Base-by-base conservation (phyloP, 2,797 vertebrate genomes). In the Platyrinchus mystaceus region DNA sequence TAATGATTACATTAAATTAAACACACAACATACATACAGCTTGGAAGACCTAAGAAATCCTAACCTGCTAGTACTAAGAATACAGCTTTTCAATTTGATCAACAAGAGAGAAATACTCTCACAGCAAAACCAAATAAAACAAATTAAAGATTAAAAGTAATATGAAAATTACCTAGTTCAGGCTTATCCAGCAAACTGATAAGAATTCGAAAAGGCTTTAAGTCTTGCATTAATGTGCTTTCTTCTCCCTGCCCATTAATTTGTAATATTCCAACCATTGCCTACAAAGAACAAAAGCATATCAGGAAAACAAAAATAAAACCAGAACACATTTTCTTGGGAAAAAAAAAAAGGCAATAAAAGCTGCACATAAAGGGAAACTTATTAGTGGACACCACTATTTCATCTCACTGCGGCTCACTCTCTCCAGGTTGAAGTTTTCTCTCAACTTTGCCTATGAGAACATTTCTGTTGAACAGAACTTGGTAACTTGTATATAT, bases 111-210 rank as follows among this genome's bases (percentile, higher is more conserved):
- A 90, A 75, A 71, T 79, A 36, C 2, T 58, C 47, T 68, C 44
- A 68, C 91, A 87, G 37, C 8, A 41, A 46, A 87, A 64, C 10
- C 21, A 49, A 7, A 49, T 69, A 75, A 43, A 44, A 87, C 43
- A 32, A 37, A 67, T 82, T 55, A 27, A 91, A 95, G 59, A 60
- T 12, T 11, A 39, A n/a, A 24, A 53, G 20, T 36, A 60, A 70
- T 27, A 88, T 3, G 19, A 85, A 81, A 94, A 84, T 93, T 99
- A 99, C 99, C 99, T 76, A 99, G 98, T 93, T 99, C 99, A 70
- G 99, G 99, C 97, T 99, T 99, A 98, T 99, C 99, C 97, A 99
- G 97, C 86, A 99, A 98, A 97, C 99, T 99, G 97, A 99, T 99
- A 86, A 99, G 98, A 97, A 99, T 99, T 79, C 99, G 99, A 95